phyloP scores from a whole-genome alignment of 1,140 invertebrate genomes.

The Venturia canescens region DNA sequence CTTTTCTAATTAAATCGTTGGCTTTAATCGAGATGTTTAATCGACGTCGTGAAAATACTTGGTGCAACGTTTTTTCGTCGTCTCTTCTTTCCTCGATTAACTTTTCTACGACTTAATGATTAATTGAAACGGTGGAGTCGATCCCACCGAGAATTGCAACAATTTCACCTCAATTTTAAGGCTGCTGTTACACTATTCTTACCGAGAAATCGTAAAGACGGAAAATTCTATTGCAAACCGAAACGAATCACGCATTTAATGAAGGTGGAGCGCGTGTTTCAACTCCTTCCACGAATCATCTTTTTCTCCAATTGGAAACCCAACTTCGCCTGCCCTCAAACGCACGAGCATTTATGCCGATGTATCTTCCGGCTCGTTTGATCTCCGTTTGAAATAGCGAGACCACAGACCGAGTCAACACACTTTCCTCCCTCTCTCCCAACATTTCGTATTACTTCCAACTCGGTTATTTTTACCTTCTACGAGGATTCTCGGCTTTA shows the following conservation, averaged over 20 bases:
- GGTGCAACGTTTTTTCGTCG: neutral
- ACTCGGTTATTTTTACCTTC: too few species aligned
- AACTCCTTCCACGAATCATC: conserved; percentile 62
- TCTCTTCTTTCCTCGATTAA: neutral
- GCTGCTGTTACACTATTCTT: neutral
- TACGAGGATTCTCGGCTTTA: too few species aligned
- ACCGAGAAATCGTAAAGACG: neutral
- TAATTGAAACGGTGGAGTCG: neutral
- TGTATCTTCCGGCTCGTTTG: conserved; percentile 62
- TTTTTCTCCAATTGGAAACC: conserved; percentile 50
- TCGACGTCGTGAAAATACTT: conserved; percentile 17
- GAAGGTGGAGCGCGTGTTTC: conserved; percentile 27
- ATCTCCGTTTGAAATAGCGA: conserved; percentile 66
- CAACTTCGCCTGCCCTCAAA: neutral
- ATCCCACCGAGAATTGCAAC: neutral
- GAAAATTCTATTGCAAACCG: neutral
- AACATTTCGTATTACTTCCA: too few species aligned
- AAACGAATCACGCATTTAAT: neutral
- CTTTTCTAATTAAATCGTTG: conserved; percentile 15
- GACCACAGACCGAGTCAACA: conserved; percentile 40
- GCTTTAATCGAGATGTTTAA: conserved; percentile 13
- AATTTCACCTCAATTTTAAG: neutral
- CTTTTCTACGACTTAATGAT: neutral
- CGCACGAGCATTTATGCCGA: conserved; percentile 58
- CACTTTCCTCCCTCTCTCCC: too few species aligned